Percentiles rank a stretch among this genome's conserved stretches.
Conservation (phyloP, 2,113 vertebrate species). For the Oryctolagus cuniculus region mOryCun1.1 NC_091449.1:48235501-48236000, state of each 20-base stretch:
- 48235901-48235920: background rate
- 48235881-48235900: background rate
- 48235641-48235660: background rate
- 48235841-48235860: background rate
- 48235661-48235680: background rate
- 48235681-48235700: background rate
- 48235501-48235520: background rate
- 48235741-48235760: background rate
- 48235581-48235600: background rate
- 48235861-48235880: background rate
- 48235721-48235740: background rate
- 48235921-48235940: background rate
- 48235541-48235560: background rate
- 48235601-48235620: background rate
- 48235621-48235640: background rate
- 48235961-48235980: background rate
- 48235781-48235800: background rate
- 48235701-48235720: background rate
- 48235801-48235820: background rate
- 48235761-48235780: background rate
- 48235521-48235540: background rate
- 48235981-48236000: background rate
- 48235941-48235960: background rate
- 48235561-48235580: background rate
- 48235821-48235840: background rate